Evolutionary conservation across 2,888 invertebrate genomes (phyloP), one percentile per base, ranked within the genome.

Genomic region (Seira musarum): DNA sequence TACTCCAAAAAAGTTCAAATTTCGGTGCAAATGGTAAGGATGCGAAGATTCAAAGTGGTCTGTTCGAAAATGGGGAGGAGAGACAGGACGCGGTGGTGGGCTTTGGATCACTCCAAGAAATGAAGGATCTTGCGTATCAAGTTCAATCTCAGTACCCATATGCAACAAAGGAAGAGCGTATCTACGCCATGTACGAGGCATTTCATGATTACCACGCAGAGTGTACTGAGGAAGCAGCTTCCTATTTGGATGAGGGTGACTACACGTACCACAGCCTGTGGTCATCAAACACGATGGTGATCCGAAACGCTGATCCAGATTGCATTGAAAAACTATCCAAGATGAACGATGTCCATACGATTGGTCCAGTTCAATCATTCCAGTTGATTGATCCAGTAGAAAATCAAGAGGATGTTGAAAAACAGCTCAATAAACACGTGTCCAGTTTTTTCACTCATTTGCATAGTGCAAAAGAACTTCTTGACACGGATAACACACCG

Each of bases 141-240:
- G 3, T 73, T 10, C 21, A 46, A 0, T 21, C 35, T 1, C 15
- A 25, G 6, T 73, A 73, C 21, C 1, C 17, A 1, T 17, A 64
- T 17, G 49, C 22, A 30, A 8, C 65, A 8, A 64, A 53, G 40
- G 67, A 74, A 22, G 63, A 72, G 30, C 24, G 60, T 17, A 57
- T 74, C n/a, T 74, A 74, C 40, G 74, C 30, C 13, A 19, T 66
- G 60, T 74, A 74, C 24, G 24, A 66, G 8, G 74, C 66, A 5
- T 19, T 66, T 21, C n/a, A 19, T 15, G 21, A 25, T 22, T 74
- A 74, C 67, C 30, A 66, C 1, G n/a, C 24, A 0, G 25, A 74
- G 22, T 74, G 74, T 40, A 30, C 66, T 40, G 15, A 53, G 8
- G 1, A 21, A n/a, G 66, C 74, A 1, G 10, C 5, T 8, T 30